A percentile compares a stretch with the other conserved stretches of the same genome.
Evolutionary conservation across 2,797 vertebrate species (phyloP).

Genomic region (Phoxinus dragarum): DNA sequence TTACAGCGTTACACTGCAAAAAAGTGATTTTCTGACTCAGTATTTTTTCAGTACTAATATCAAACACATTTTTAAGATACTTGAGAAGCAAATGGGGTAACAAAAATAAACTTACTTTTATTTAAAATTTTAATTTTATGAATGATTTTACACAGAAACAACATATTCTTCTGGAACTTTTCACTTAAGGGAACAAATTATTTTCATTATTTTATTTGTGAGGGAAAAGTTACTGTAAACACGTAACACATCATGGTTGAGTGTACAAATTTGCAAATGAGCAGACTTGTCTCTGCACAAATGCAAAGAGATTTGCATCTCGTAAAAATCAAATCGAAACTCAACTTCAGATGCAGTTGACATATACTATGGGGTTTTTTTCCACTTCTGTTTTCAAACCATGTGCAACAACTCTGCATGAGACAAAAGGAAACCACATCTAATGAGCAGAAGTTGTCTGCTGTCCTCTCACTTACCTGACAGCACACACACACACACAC

Average conservation of each 20-base stretch:
- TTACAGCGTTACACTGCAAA: not conserved
- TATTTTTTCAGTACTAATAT: not conserved
- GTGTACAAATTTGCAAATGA: not conserved
- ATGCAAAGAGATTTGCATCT: not conserved
- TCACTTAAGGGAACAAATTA: not conserved
- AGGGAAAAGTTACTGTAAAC: not conserved
- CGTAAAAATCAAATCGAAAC: constrained; percentile 1
- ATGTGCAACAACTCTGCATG: not conserved
- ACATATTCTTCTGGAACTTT: not conserved
- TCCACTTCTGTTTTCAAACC: constrained; percentile 52
- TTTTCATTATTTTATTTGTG: not conserved
- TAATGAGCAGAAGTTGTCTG: constrained; percentile 42
- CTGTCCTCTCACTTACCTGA: constrained; percentile 21
- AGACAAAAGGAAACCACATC: constrained; percentile 56
- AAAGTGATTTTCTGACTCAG: not conserved
- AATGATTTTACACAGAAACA: not conserved
- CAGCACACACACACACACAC: constrained; percentile 5
- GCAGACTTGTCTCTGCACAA: not conserved
- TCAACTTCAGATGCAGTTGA: constrained; percentile 1
- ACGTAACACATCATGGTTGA: not conserved
- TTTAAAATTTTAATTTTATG: too few species aligned
- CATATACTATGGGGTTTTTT: constrained; percentile 11
- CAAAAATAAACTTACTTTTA: not conserved
- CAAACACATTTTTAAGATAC: not conserved
- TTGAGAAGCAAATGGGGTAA: not conserved